Evolutionary conservation across 2,797 vertebrate species (phyloP), one percentile per base, ranked within the genome.

Genomic region (Clamator glandarius): DNA sequence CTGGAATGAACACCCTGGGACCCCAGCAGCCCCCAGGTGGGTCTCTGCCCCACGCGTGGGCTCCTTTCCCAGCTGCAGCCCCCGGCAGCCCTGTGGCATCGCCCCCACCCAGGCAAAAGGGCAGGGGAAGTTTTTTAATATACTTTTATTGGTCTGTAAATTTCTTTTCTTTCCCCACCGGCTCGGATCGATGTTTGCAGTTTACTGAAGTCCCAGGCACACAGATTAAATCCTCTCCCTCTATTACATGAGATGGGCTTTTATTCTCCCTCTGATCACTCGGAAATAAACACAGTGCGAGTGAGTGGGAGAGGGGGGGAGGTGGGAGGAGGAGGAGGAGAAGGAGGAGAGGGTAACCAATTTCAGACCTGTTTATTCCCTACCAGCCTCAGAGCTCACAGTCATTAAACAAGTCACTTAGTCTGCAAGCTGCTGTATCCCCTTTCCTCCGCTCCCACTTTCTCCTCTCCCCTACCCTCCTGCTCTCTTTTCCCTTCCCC

Each of bases 121-220:
- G 74, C 74, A 58, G 89, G 69, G 95, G 90, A 93, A 90, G 86
- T 88, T 97, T 94, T 96, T 97, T 96, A 96, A 96, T 96, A 94
- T 96, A 87, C 93, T 96, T 97, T 96, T 96, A 97, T 97, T 96
- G 91, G 96, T 66, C 93, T 92, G 87, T 96, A 97, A 96, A 97
- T 96, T 94, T 95, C 90, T 96, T 94, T 95, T 84, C 91, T 94
- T 76, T 83, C 85, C 92, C 95, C 74, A 92, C 87, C 12, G 92
- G 91, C 96, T 93, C 72, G 88, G 96, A 97, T 97, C 96, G 92
- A 97, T 96, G 95, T 83, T 87, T 66, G 89, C 93, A 91, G 93
- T 89, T 96, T 91, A 66, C 91, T 29, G 63, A 74, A 95, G 85
- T 95, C 91, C 62, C 90, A 64, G 89, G 90, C 95, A 90, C 70